Evolutionary conservation across 1,140 invertebrate species (phyloP), one percentile per base, ranked within the genome.

Genomic region (Drosophila truncata): DNA sequence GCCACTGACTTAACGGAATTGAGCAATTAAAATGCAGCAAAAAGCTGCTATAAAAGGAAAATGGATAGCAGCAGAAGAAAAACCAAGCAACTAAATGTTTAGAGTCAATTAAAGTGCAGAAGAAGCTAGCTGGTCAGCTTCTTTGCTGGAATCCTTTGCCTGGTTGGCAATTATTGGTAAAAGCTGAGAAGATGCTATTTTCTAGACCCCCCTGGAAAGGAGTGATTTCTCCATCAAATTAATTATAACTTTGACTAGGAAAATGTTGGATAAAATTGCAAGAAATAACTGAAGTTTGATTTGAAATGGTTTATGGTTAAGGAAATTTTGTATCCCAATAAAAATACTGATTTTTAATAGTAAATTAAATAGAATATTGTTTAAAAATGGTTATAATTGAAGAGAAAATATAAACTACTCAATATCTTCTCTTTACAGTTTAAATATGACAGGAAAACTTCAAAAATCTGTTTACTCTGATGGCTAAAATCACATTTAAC

Each of bases 81-180:
- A 60, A 41, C 31, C 54, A 18, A 57, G 84, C 76, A 77, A 71
- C 84, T 72, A 88, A 88, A 88, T 83, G 81, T 84, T 87, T 88
- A 88, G 83, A 83, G 80, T 87, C 84, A 80, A 87, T 87, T 83
- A 87, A 87, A 80, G 41, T 54, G 44, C 50, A 41, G 37, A 33
- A 42, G 41, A 46, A 54, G 23, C 29, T 37, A 57, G 54, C 46
- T 31, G 46, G 50, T 65, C 62, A 77, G 62, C 33, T 58, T 29
- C 16, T 20, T 20, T 10, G 1, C 27, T 37, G 18, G 66, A 71
- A 61, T 29, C 31, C 37, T 39, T 44, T 52, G 11, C 23, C 20
- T 6, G 18, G 4, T 46, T 60, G 20, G 39, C 27, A 67, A 54
- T 55, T 67, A 67, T 29, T 42, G 29, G 13, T 4, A 23, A 67